phyloP scores from a whole-genome alignment of 2,113 vertebrate species.

The Perccottus glenii region DNA sequence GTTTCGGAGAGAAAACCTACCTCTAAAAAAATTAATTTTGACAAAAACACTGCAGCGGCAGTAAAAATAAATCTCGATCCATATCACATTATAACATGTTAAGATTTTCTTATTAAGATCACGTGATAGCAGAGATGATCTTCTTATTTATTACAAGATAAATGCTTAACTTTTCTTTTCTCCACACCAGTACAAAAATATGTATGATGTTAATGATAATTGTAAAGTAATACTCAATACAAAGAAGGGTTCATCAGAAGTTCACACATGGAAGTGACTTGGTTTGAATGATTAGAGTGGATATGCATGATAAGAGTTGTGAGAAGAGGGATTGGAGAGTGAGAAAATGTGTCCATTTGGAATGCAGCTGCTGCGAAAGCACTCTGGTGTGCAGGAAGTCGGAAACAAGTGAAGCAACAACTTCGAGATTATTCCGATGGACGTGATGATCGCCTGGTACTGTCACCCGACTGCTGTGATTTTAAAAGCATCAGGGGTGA shows the following conservation, averaged over 20 bases:
- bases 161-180: too few relatives aligned
- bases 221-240: too few relatives aligned
- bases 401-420: conserved; percentile 51
- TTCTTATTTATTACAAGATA: too few relatives aligned
- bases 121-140: too few relatives aligned
- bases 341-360: conserved; percentile 2
- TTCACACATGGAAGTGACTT: not conserved
- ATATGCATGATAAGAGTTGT: not conserved
- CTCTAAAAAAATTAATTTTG: not conserved
- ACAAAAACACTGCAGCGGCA: too few relatives aligned
- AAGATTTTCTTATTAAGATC: too few relatives aligned
- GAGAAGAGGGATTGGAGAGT: not conserved
- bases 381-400: conserved; percentile 60
- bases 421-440: conserved; percentile 60
- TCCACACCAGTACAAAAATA: too few relatives aligned
- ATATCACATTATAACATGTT: too few relatives aligned
- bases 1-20: not conserved
- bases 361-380: conserved; percentile 8
- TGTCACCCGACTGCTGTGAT: conserved; percentile 49
- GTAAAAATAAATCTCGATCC: too few relatives aligned
- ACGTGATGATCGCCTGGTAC: conserved; percentile 67
- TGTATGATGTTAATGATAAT: too few relatives aligned
- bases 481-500: not conserved
- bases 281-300: not conserved
- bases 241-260: not conserved